Conservation (phyloP, 2,888 invertebrate species). For the Drosophila recens region DNA sequence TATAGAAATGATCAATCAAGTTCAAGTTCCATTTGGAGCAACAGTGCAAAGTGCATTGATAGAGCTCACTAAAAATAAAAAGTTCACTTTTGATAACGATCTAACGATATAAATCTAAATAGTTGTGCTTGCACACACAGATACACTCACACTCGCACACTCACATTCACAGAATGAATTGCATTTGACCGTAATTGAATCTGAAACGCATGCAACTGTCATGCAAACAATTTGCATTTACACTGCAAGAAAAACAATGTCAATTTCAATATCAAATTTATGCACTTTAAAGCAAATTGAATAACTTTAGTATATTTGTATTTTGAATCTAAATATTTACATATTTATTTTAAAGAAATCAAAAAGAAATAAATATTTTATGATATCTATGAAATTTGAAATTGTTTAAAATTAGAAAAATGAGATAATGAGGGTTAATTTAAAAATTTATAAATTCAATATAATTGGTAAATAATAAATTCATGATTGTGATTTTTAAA, state of each 20-base stretch:
- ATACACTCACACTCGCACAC: neutral
- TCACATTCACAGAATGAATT: slow-evolving; percentile 2
- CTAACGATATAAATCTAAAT: slow-evolving; percentile 18
- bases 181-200: slow-evolving; percentile 49
- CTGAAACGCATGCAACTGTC: slow-evolving; percentile 47
- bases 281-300: too few relatives aligned
- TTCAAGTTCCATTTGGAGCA: slow-evolving; percentile 27
- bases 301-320: too few relatives aligned
- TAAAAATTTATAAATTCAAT: too few relatives aligned
- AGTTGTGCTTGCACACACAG: neutral
- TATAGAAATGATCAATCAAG: neutral
- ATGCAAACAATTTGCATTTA: slow-evolving; percentile 26
- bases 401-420: too few relatives aligned
- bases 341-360: too few relatives aligned
- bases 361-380: too few relatives aligned
- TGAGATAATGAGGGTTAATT: too few relatives aligned
- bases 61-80: slow-evolving; percentile 23
- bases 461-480: too few relatives aligned
- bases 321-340: neutral
- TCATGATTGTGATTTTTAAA: too few relatives aligned
- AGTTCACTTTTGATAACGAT: slow-evolving; percentile 23
- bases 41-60: slow-evolving; percentile 51
- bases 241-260: slow-evolving; percentile 4
- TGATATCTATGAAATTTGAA: too few relatives aligned
- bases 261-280: neutral